Percentiles rank a stretch among this genome's conserved stretches.
These are phyloP conservation scores for Odontocolon sp. DNA, from an alignment of 2,888 invertebrate species.

Conservation along the genomic window DNA sequence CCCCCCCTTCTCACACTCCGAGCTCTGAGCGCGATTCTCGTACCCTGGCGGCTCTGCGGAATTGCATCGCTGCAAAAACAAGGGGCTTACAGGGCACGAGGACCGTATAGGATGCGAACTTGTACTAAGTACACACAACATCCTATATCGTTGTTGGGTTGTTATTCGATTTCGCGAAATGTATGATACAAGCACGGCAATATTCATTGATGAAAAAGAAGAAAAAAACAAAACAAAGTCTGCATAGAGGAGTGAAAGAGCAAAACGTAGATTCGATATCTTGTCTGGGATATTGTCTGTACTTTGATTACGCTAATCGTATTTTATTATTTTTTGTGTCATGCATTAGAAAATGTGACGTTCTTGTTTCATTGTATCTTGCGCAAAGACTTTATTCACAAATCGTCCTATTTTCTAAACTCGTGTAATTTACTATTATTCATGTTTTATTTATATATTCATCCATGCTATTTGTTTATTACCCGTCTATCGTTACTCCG, in stretches of 20 bases:
- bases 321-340: neutral
- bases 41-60: constrained; percentile 38
- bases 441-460: too few relatives aligned
- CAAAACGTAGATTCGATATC: neutral
- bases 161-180: constrained; percentile 36
- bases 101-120: constrained; percentile 27
- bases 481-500: too few relatives aligned
- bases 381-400: too few relatives aligned
- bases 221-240: neutral
- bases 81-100: constrained; percentile 47
- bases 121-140: constrained; percentile 10
- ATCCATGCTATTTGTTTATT: too few relatives aligned
- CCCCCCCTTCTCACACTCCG: constrained; percentile 7
- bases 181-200: neutral
- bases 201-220: constrained; percentile 15
- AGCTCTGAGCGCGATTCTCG: constrained; percentile 7
- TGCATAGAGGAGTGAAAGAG: neutral
- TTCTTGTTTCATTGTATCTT: too few relatives aligned
- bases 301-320: neutral
- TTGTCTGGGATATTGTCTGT: too few relatives aligned
- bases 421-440: too few relatives aligned
- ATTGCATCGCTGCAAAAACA: constrained; percentile 60
- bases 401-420: too few relatives aligned
- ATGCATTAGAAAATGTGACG: too few relatives aligned
- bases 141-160: constrained; percentile 8